Evolutionary conservation across 2,888 invertebrate species (phyloP).

Genomic region (Itoplectis maculator): DNA sequence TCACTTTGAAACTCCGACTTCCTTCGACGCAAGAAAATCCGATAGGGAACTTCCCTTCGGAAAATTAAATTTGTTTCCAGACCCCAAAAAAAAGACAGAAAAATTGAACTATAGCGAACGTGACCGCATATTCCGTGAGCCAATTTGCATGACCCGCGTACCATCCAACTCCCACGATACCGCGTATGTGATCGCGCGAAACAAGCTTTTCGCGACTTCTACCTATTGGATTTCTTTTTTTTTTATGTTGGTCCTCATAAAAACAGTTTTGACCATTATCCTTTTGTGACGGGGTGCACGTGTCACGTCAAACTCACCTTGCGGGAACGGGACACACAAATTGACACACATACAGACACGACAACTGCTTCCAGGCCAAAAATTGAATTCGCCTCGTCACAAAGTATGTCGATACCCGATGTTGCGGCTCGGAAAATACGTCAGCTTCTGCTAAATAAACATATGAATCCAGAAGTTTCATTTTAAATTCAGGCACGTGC

Average conservation of each 20-base stretch:
- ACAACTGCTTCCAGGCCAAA: background rate
- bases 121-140: conserved; percentile 25
- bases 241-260: background rate
- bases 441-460: background rate
- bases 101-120: background rate
- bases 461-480: background rate
- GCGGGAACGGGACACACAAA: background rate
- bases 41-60: conserved; percentile 11
- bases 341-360: background rate
- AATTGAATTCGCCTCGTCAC: conserved; percentile 14
- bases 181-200: conserved; percentile 1
- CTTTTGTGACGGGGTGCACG: conserved; percentile 6
- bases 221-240: conserved; percentile 19
- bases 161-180: conserved; percentile 18
- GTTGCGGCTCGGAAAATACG: background rate
- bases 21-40: conserved; percentile 29
- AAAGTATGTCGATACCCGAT: conserved; percentile 3
- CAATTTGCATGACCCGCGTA: conserved; percentile 30
- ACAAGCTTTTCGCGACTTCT: conserved; percentile 31
- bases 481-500: background rate
- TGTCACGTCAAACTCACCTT: conserved; percentile 13
- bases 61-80: conserved; percentile 40
- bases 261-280: conserved; percentile 2
- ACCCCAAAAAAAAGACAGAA: conserved; percentile 9
- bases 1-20: conserved; percentile 32